Conservation (phyloP, 2,888 invertebrate species). For the Xylocampa areola region DNA sequence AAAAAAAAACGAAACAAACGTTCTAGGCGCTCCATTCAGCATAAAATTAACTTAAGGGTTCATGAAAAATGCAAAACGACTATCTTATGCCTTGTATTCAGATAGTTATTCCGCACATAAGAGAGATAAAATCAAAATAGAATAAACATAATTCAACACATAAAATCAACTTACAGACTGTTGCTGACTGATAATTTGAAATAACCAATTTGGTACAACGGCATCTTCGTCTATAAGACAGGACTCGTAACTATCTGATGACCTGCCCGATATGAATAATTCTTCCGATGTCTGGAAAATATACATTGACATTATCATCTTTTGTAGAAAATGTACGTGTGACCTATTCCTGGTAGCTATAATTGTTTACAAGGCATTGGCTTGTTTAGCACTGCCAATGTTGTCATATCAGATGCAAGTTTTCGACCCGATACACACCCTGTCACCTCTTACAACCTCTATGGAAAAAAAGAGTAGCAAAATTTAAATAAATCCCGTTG, state of each 20-base stretch:
- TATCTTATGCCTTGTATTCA: too few relatives aligned
- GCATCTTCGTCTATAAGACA: slow-evolving; percentile 78
- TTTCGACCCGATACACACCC: too few relatives aligned
- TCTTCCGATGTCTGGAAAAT: slow-evolving; percentile 80
- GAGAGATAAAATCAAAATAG: too few relatives aligned
- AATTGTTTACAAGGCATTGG: too few relatives aligned
- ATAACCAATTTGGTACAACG: slow-evolving; percentile 82
- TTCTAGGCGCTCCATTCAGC: slow-evolving; percentile 36
- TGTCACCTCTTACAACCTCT: too few relatives aligned
- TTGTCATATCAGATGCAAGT: too few relatives aligned
- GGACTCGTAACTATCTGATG: slow-evolving; percentile 78
- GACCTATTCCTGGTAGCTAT: too few relatives aligned
- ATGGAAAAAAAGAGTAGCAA: too few relatives aligned
- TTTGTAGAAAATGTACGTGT: too few relatives aligned
- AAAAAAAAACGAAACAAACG: slow-evolving; percentile 12
- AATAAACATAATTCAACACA: not conserved
- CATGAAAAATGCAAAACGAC: too few relatives aligned
- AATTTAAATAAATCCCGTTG: not conserved
- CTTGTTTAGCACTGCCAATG: too few relatives aligned
- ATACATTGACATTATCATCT: not conserved
- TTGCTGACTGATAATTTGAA: slow-evolving; percentile 78
- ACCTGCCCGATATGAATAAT: slow-evolving; percentile 77
- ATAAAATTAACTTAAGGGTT: slow-evolving; percentile 11
- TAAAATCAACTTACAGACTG: slow-evolving; percentile 68
- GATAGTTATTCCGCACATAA: too few relatives aligned